phyloP scores from a whole-genome alignment of 2,888 invertebrate genomes.

The Chirona hameri region DNA sequence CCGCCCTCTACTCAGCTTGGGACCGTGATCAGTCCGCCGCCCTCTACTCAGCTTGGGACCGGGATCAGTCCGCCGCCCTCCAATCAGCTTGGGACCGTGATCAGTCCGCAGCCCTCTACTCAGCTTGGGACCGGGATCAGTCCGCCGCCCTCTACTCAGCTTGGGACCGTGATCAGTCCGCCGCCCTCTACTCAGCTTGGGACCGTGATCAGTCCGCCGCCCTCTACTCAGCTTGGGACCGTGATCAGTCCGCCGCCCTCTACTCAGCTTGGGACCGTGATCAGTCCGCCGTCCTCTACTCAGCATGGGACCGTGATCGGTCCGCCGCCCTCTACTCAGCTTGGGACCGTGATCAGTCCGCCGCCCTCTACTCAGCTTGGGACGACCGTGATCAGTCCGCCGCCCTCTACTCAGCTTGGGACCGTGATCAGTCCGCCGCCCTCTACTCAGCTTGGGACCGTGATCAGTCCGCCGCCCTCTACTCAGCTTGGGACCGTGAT shows the following conservation, averaged over 20 bases:
- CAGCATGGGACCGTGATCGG: background rate
- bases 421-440: background rate
- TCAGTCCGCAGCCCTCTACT: background rate
- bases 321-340: background rate
- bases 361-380: background rate
- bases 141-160: background rate
- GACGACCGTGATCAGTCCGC: background rate
- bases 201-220: background rate
- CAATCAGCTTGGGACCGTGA: too few species aligned
- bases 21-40: background rate
- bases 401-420: too few species aligned
- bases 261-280: too few species aligned
- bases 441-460: too few species aligned
- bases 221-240: too few species aligned
- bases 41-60: too few species aligned
- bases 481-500: too few species aligned
- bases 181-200: background rate
- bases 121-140: background rate
- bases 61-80: background rate
- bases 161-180: background rate
- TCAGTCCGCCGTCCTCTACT: background rate
- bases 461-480: background rate
- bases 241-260: background rate
- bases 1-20: background rate
- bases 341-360: background rate